A percentile compares a stretch with the other conserved stretches of the same genome.
These are phyloP conservation scores for Mus spicilegus DNA, from an alignment of 2,113 vertebrate species.

Conservation along the genomic window DNA sequence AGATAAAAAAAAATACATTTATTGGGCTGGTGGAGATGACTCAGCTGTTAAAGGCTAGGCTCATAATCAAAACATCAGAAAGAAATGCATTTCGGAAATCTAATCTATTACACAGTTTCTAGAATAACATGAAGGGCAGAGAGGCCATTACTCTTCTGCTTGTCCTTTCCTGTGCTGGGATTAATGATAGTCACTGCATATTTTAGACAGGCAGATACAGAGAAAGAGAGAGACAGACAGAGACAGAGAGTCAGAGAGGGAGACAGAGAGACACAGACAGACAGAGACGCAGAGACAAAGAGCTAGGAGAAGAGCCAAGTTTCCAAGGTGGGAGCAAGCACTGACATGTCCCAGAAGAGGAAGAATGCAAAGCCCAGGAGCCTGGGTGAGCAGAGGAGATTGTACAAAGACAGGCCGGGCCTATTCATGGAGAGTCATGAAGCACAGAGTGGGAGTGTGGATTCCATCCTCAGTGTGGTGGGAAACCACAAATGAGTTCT, in stretches of 20 bases:
- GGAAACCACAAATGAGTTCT: background rate
- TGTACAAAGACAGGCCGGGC: background rate
- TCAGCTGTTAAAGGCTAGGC: background rate
- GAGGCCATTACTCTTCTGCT: background rate
- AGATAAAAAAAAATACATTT: conserved; percentile 61
- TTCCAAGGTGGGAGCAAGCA: background rate
- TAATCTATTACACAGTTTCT: conserved; percentile 11
- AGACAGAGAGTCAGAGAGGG: background rate
- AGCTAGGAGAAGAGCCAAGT: background rate
- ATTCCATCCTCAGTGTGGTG: background rate
- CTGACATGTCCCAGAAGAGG: background rate
- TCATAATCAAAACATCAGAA: background rate
- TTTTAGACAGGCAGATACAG: background rate
- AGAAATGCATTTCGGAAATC: background rate
- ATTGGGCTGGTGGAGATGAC: background rate
- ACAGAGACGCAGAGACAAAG: background rate
- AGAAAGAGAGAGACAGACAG: background rate
- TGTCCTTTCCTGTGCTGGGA: background rate
- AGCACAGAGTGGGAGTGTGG: background rate
- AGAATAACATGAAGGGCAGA: background rate
- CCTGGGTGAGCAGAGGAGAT: background rate
- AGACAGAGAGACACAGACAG: background rate
- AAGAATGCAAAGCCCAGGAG: background rate
- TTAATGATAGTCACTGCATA: background rate
- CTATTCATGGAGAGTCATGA: background rate